Evolutionary conservation across 23 tunicate genomes (phyloP), one percentile per base, ranked within the genome.

Genomic region (Trididemnum miniatum): DNA sequence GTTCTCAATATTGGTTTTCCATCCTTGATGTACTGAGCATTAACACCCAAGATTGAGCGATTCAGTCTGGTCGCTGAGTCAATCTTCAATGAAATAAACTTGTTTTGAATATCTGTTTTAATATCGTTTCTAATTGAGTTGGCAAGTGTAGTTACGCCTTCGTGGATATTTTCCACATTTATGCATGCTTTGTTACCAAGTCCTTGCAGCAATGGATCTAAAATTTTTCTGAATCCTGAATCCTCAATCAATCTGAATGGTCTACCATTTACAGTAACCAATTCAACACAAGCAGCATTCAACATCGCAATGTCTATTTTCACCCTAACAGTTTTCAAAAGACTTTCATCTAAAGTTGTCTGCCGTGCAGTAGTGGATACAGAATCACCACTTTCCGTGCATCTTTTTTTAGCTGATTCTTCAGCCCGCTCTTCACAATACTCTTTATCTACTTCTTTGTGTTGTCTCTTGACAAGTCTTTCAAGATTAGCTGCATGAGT

Each of bases 251-350:
- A 20, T 82, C 39, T 54, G 49, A 82, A 82, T 35, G 86, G 86
- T 72, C 79, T 26, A 2, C 86, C 86, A 59, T 82, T 82, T n/a
- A 72, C 79, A 54, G 86, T 82, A 24, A 71, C 86, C 63, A 82
- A 25, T 71, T 82, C 69, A 27, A 82, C 33, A 36, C 79, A 82
- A 34, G 86, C 79, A 72, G 31, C 50, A 18, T 26, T 51, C 31
- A 82, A 34, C 20, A 57, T 50, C 18, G 29, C 35, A 28, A 29
- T 18, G 33, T 71, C 79, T 20, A 71, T 71, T 71, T 82, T 71
- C 23, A 82, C 86, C 25, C 51, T 34, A 34, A 71, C 62, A 5
- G 84, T 65, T 80, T 65, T 80, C 5, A 65, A 36, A 35, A 80
- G 71, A 0, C 34, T 65, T 60, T 64, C n/a, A 37, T 80, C 84